A percentile compares a stretch with the other conserved stretches of the same genome.
These are phyloP conservation scores for Macrobrachium rosenbergii DNA, from an alignment of 1,140 invertebrate species.

Conservation along the genomic window DNA sequence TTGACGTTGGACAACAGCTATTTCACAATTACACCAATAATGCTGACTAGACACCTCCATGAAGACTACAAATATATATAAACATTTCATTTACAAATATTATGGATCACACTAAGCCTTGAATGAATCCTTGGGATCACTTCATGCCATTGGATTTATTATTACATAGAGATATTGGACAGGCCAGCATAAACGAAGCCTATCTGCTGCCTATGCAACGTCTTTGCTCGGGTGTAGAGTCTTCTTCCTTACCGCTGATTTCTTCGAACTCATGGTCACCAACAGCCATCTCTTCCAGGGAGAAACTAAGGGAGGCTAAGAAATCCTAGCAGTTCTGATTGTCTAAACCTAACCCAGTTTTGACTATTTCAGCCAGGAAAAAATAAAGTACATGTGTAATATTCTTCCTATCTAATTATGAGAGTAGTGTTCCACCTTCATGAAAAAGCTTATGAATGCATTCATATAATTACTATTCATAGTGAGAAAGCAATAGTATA, in stretches of 20 bases:
- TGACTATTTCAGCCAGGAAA: constrained; percentile 50
- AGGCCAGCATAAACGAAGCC: constrained; percentile 28
- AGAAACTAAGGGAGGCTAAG: constrained; percentile 54
- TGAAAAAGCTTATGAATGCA: constrained; percentile 57
- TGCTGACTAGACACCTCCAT: constrained; percentile 62
- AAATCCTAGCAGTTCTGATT: constrained; percentile 49
- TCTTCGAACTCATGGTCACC: constrained; percentile 26
- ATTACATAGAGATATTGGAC: constrained; percentile 24
- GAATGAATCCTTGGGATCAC: constrained; percentile 12
- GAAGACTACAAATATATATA: constrained; percentile 50
- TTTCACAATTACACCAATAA: constrained; percentile 46
- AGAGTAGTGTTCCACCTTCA: constrained; percentile 42
- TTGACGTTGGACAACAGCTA: constrained; percentile 41
- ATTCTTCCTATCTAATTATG: constrained; percentile 54
- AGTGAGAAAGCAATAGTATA: constrained; percentile 63
- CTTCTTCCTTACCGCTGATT: constrained; percentile 19
- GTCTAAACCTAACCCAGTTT: constrained; percentile 55
- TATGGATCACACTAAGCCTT: constrained; percentile 44
- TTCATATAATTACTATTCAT: constrained; percentile 54
- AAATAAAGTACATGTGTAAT: constrained; percentile 53
- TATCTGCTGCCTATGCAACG: constrained; percentile 19
- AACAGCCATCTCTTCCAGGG: constrained; percentile 55
- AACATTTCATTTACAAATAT: constrained; percentile 41
- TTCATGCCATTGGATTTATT: constrained; percentile 24
- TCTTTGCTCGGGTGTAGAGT: constrained; percentile 22